phyloP scores from a whole-genome alignment of 2,797 vertebrate genomes.

The Garrulus glandarius region DNA sequence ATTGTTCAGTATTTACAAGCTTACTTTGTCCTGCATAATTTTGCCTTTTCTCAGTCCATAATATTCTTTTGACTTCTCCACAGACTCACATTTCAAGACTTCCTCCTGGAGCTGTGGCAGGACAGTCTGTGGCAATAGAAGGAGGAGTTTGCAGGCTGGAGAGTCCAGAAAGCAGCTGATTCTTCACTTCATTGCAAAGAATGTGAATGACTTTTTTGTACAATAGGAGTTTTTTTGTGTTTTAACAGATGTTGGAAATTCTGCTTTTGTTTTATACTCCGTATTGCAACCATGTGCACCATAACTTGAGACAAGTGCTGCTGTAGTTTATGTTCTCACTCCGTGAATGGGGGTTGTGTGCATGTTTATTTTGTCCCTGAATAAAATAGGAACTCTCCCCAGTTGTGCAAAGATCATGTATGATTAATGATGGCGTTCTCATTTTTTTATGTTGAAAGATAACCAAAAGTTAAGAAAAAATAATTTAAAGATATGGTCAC shows the following conservation, averaged over 20 bases:
- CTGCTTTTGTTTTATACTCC: constrained; percentile 66
- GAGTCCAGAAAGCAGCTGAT: constrained; percentile 72
- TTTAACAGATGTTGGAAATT: constrained; percentile 75
- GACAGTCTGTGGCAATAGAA: constrained; percentile 97
- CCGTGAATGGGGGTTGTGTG: constrained; percentile 1
- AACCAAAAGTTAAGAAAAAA: constrained; percentile 11
- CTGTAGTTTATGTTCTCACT: constrained; percentile 66
- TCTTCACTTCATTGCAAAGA: constrained; percentile 29
- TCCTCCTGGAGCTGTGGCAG: constrained; percentile 93
- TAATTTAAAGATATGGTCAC: constrained; percentile 38
- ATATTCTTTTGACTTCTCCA: constrained; percentile 43
- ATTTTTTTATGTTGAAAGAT: constrained; percentile 50
- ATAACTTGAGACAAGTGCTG: constrained; percentile 69
- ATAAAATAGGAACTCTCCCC: constrained; percentile 52
- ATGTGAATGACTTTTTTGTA: constrained; percentile 61
- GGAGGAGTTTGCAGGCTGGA: constrained; percentile 94
- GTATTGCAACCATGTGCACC: constrained; percentile 54
- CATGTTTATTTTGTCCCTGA: constrained; percentile 34
- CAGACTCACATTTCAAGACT: constrained; percentile 99
- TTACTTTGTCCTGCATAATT: neutral
- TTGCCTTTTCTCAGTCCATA: neutral
- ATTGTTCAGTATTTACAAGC: neutral
- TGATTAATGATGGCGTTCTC: constrained; percentile 39
- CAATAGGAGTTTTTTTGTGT: constrained; percentile 63
- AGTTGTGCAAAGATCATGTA: constrained; percentile 44